A percentile compares a stretch with the other conserved stretches of the same genome.
Evolutionary conservation across 1,140 invertebrate genomes (phyloP).

Genomic region (Drosophila kepulauana): DNA sequence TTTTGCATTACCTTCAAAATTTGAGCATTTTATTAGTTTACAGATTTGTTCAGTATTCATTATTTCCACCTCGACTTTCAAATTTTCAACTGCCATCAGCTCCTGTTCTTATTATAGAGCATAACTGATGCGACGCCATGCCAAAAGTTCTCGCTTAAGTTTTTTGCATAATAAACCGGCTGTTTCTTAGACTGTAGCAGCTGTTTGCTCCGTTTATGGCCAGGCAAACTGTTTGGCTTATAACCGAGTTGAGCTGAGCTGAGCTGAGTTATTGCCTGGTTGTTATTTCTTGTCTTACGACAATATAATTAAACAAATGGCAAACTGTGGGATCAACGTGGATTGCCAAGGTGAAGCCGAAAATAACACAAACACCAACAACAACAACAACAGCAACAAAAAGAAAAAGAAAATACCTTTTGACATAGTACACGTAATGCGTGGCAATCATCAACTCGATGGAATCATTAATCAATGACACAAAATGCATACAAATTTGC

Average conservation of each 20-base stretch:
- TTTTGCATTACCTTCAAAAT: too few species aligned
- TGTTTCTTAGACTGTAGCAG: constrained; percentile 55
- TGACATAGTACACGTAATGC: constrained; percentile 27
- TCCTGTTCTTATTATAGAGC: not conserved
- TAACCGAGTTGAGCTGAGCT: not conserved
- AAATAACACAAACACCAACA: not conserved
- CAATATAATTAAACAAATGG: constrained; percentile 58
- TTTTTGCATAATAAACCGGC: constrained; percentile 66
- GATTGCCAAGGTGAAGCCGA: constrained; percentile 1
- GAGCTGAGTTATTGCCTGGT: constrained; percentile 35
- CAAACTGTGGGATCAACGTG: constrained; percentile 21
- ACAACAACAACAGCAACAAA: not conserved
- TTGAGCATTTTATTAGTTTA: too few species aligned
- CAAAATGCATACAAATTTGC: constrained; percentile 28
- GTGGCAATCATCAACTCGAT: constrained; percentile 23
- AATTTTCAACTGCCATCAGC: too few species aligned
- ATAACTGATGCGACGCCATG: not conserved
- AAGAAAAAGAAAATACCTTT: not conserved
- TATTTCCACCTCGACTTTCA: too few species aligned
- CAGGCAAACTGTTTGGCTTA: constrained; percentile 36
- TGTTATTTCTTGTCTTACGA: constrained; percentile 47
- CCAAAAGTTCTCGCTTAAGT: constrained; percentile 5
- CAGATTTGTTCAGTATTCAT: too few species aligned
- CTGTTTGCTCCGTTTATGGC: constrained; percentile 48
- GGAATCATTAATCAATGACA: constrained; percentile 35